A percentile compares a stretch with the other conserved stretches of the same genome.
phyloP scores from a whole-genome alignment of 2,797 vertebrate genomes.

The Brachyrhaphis roseni region DNA sequence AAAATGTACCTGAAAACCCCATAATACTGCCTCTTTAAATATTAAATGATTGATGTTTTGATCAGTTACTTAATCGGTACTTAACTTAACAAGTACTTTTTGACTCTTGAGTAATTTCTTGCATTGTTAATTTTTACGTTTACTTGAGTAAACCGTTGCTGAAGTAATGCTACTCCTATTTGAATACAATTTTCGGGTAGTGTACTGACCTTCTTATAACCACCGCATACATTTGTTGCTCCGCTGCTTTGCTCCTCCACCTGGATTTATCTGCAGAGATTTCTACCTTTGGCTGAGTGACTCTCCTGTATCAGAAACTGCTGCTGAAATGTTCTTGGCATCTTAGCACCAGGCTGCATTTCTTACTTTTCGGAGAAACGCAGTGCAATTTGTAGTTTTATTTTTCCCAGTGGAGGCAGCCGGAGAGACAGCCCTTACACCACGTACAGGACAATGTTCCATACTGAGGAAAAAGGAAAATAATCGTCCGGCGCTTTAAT shows the following conservation, averaged over 20 bases:
- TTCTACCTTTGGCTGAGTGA: constrained; percentile 10
- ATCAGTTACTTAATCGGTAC: too few species aligned
- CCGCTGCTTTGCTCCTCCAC: background rate
- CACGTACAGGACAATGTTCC: constrained; percentile 65
- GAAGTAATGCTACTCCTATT: too few species aligned
- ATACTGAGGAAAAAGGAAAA: constrained; percentile 37
- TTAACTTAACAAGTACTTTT: too few species aligned
- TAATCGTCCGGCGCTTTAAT: constrained; percentile 60
- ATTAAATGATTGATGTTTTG: too few species aligned
- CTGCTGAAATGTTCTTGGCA: constrained; percentile 47
- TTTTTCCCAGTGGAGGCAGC: constrained; percentile 48
- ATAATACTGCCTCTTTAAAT: too few species aligned
- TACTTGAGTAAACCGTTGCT: too few species aligned
- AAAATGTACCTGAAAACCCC: too few species aligned
- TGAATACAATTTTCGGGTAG: too few species aligned
- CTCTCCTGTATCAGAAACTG: constrained; percentile 40
- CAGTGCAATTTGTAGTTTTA: constrained; percentile 40
- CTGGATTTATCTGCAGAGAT: constrained; percentile 21
- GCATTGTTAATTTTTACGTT: too few species aligned
- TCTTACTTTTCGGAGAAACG: constrained; percentile 52
- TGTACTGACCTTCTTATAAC: background rate
- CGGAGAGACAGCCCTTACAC: constrained; percentile 50
- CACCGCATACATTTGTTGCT: background rate
- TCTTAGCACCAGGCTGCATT: constrained; percentile 33
- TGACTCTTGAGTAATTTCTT: too few species aligned